Evolutionary conservation across 2,797 vertebrate species (phyloP).

Genomic region (Dermochelys coriacea): DNA sequence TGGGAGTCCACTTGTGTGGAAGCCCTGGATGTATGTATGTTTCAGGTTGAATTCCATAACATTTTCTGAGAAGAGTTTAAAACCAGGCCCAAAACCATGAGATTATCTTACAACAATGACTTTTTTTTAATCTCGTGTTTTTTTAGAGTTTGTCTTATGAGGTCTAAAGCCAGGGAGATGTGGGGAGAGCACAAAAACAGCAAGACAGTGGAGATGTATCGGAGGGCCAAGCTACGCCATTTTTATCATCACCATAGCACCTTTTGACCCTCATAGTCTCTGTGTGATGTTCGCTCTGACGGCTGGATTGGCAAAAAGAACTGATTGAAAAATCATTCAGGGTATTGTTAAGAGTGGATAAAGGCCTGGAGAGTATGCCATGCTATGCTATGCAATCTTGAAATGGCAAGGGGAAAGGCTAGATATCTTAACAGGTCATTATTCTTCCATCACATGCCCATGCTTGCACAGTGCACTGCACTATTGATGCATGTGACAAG

Average conservation of each 20-base stretch:
- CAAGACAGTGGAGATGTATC: neutral
- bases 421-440: neutral
- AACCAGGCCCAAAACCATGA: neutral
- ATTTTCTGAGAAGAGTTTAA: neutral
- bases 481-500: rapidly evolving
- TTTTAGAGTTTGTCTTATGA: neutral
- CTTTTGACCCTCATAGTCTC: neutral
- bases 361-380: neutral
- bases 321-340: neutral
- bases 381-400: neutral
- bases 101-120: neutral
- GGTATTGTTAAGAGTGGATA: neutral
- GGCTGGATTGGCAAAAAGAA: neutral
- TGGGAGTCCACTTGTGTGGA: neutral
- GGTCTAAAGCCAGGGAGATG: neutral
- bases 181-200: neutral
- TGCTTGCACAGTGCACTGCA: neutral
- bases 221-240: neutral
- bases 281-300: neutral
- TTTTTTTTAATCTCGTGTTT: neutral
- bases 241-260: neutral
- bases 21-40: neutral
- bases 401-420: neutral
- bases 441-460: neutral
- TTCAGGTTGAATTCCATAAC: neutral